phyloP scores from a whole-genome alignment of 2,113 vertebrate genomes.

The Elephas maximus region DNA sequence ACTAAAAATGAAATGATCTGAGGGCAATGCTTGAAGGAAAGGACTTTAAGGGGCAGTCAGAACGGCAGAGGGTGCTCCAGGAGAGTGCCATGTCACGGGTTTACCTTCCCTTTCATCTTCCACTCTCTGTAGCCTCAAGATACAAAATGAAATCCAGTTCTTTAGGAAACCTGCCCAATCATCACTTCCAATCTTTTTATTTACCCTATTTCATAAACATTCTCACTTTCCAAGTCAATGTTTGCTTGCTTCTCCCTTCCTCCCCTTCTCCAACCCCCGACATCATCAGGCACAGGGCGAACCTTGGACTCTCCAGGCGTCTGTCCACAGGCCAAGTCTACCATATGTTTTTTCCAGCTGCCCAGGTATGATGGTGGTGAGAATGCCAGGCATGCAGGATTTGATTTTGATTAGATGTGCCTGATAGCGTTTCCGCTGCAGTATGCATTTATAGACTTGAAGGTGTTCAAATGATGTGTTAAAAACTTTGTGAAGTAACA shows the following conservation, averaged over 20 bases:
- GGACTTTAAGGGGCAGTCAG: background rate
- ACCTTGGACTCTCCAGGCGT: background rate
- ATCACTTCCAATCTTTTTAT: background rate
- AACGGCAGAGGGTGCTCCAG: too few species aligned
- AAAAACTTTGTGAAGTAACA: constrained; percentile 79
- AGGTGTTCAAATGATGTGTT: constrained; percentile 80
- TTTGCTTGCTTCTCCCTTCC: background rate
- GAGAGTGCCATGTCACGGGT: background rate
- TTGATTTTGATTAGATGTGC: constrained; percentile 42
- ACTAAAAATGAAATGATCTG: accelerated
- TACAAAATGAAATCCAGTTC: background rate
- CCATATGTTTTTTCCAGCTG: background rate
- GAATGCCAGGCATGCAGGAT: background rate
- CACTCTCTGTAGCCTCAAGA: background rate
- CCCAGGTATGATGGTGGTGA: background rate
- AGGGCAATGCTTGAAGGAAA: background rate
- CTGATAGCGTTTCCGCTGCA: constrained; percentile 59
- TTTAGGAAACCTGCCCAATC: background rate
- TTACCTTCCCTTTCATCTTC: background rate
- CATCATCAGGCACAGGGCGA: background rate
- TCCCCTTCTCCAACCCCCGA: background rate
- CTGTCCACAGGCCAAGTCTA: background rate
- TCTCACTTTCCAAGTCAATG: background rate
- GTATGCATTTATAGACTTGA: constrained; percentile 71
- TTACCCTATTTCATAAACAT: background rate